Base-by-base conservation (phyloP, 2,113 vertebrate species). In the Cheilinus undulatus region DNA sequence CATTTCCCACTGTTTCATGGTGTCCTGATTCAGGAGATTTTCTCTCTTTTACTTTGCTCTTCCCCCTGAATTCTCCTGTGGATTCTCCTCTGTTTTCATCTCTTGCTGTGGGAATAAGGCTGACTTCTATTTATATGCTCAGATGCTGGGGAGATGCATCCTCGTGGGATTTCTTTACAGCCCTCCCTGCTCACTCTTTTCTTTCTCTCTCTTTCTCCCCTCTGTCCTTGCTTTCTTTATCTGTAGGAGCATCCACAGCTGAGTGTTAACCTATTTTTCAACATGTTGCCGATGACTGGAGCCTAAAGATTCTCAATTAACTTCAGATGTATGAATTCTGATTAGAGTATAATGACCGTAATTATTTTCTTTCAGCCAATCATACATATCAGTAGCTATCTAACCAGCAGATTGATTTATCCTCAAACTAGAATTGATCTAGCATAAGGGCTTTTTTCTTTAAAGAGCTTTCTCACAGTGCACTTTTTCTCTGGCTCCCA, bases 111-210 rank as follows among this genome's bases (percentile, higher is more conserved):
- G 87, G 89, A 91, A 89, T 88, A 91, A 76, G 76, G 81, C 86
- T 70, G 79, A 58, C 78, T 87, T 90, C 91, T 92, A 92, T 92
- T 92, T 92, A 90, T 92, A 92, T 38, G 80, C 87, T 89, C 81
- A 78, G 88, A 90, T 91, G 79, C 86, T 88, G 76, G 85, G 85
- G 89, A 89, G 86, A 89, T 88, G 78, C 71, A 88, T 62, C 61
- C 89, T 73, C 74, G 1, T 84, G 89, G 87, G 91, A 89, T 80
- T 75, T 86, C 79, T 89, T 80, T 79, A 76, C 85, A 73, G 83
- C 86, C 88, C 80, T 85, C 76, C 80, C 74, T 69, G 61, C 73
- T 88, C 82, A 56, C 73, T 74, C 49, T 27, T n/a, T 66, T 60
- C 36, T 17, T 26, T 58, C 57, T 56, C 50, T 40, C 51, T 60